Conservation (phyloP, 2,113 vertebrate genomes). For the Colius striatus region DNA sequence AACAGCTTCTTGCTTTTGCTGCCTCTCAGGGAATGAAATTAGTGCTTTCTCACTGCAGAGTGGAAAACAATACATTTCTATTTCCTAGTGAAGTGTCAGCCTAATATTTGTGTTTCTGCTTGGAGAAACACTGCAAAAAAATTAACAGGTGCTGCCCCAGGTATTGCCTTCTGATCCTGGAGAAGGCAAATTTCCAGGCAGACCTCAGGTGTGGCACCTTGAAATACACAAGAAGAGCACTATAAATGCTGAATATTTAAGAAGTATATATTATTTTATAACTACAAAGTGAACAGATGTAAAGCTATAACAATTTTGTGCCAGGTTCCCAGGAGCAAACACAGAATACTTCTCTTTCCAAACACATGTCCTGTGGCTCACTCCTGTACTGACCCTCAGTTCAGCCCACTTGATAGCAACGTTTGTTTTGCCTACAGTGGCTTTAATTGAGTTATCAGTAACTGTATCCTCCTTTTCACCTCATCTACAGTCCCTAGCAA, state of each 20-base stretch:
- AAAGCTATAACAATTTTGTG: background rate
- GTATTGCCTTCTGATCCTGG: background rate
- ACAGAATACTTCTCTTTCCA: background rate
- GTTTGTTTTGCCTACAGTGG: background rate
- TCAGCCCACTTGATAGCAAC: background rate
- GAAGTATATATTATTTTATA: background rate
- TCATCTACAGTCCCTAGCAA: background rate
- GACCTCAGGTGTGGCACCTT: background rate
- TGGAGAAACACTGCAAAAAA: background rate
- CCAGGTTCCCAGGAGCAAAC: background rate
- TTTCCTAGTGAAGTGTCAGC: background rate
- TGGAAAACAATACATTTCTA: conserved; percentile 4
- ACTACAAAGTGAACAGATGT: background rate
- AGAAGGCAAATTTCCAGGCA: background rate
- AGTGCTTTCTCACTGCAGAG: background rate
- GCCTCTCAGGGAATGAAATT: background rate
- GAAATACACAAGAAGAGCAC: background rate
- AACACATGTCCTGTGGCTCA: background rate
- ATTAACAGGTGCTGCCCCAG: background rate
- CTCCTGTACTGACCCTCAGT: too few relatives aligned
- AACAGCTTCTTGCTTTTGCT: background rate
- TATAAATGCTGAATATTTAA: background rate
- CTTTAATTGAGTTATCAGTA: background rate
- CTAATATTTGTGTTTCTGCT: conserved; percentile 49
- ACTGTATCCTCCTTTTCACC: background rate